Evolutionary conservation across 2,888 invertebrate genomes (phyloP), one percentile per base, ranked within the genome.

Genomic region (Octodonta nipae): DNA sequence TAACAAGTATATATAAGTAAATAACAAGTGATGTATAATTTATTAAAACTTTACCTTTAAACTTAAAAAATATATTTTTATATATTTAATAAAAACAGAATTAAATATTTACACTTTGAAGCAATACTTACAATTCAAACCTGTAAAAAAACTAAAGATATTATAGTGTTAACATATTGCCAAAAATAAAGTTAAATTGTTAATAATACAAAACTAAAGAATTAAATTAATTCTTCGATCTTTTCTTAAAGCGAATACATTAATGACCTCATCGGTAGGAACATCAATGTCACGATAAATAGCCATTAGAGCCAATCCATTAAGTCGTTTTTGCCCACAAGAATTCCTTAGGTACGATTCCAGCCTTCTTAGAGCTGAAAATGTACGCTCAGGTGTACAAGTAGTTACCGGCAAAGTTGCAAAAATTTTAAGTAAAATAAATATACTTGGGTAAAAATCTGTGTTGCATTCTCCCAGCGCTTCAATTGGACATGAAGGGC

Each of bases 381-480:
- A 26, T 5, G 26, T 26, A 5, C 26, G 5, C 26, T 26, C 26
- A 10, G 26, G 6, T 6, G 26, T 26, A 5, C 26, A 5, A n/a
- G 26, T 26, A 5, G 26, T 26, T 10, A 26, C 26, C 6, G 26
- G 26, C 26, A 26, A 26, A 26, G 26, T 7, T 7, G 26, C 26
- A 26, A 26, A 26, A 7, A 26, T 26, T 26, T 20, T 20, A 7
- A 20, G n/a, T 20, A 20, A n/a, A 7, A 20, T 20, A 20, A 20
- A 20, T n/a, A 20, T 20, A 20, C n/a, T 20, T 20, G 20, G 20
- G n/a, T 20, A 20, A n/a, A 20, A n/a, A 7, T 20, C 20, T 7
- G 20, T n/a, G 5, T 26, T 26, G 10, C 26, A 7, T 11, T 26
- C 10, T 5, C 26, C 11, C 5, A 26, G 10, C 5, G 26, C 26